Percentiles rank a stretch among this genome's conserved stretches.
Conservation (phyloP, 2,113 vertebrate species). For the Sitta europaea region DNA sequence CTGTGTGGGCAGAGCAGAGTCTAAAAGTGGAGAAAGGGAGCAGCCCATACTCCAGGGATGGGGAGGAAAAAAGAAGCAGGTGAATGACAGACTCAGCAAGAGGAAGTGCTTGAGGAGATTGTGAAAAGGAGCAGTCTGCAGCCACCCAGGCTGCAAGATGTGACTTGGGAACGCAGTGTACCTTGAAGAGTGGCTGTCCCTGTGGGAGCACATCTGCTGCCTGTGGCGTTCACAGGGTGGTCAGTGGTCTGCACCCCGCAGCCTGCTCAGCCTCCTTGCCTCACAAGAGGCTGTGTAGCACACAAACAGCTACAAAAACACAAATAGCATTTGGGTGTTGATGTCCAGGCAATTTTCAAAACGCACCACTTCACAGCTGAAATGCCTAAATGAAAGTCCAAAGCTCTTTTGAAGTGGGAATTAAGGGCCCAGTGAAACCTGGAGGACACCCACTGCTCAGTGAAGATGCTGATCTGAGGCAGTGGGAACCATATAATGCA, state of each 20-base stretch:
- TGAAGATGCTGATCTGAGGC: not conserved
- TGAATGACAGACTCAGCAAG: not conserved
- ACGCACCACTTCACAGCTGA: not conserved
- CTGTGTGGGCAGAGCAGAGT: not conserved
- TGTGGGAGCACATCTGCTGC: not conserved
- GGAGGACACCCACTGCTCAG: not conserved
- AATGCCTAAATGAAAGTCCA: not conserved
- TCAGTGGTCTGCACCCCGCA: not conserved
- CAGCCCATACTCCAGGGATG: not conserved
- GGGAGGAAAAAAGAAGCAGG: not conserved
- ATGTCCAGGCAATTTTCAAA: not conserved
- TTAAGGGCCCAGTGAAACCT: not conserved
- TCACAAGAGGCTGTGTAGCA: not conserved
- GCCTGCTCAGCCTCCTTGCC: not conserved
- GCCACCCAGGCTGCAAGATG: not conserved
- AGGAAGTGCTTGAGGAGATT: conserved; percentile 4
- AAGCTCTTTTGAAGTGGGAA: conserved; percentile 4
- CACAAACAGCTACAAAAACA: not conserved
- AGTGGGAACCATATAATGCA: not conserved
- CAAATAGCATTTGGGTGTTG: not conserved
- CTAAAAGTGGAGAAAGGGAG: not conserved
- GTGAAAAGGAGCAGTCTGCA: not conserved
- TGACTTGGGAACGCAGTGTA: not conserved
- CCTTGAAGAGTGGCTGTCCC: not conserved
- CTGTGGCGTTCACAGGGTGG: not conserved